Percentiles rank a stretch among this genome's conserved stretches.
These are phyloP conservation scores for Rhinoraja longicauda DNA, from an alignment of 2,797 vertebrate genomes.

Conservation along the genomic window DNA sequence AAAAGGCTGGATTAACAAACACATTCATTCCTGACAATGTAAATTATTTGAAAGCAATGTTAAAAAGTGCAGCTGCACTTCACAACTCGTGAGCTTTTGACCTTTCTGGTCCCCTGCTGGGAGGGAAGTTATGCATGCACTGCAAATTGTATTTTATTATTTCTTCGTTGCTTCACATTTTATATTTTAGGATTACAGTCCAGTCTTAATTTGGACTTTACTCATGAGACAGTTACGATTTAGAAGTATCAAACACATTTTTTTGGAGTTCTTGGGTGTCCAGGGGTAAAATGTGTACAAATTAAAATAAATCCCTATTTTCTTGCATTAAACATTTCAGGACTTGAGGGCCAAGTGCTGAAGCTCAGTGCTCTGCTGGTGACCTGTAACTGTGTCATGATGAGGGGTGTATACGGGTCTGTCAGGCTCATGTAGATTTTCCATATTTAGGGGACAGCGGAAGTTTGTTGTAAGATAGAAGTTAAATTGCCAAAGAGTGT, in stretches of 20 bases:
- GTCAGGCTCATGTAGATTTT: not conserved
- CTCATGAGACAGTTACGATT: not conserved
- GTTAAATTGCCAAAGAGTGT: too few relatives aligned
- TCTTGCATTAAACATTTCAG: not conserved
- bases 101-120: conserved; percentile 38
- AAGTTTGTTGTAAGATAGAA: too few relatives aligned
- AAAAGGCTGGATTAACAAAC: conserved; percentile 48
- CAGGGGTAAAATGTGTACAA: not conserved
- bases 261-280: not conserved
- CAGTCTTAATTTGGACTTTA: not conserved
- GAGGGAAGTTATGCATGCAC: conserved; percentile 24
- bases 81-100: conserved; percentile 41
- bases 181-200: not conserved
- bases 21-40: conserved; percentile 48
- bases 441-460: not conserved
- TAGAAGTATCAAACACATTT: not conserved
- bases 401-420: not conserved
- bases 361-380: not conserved
- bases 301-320: not conserved
- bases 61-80: conserved; percentile 41
- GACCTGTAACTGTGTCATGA: not conserved
- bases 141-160: conserved; percentile 1
- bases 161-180: conserved; percentile 9
- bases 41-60: conserved; percentile 45
- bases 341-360: not conserved